These are phyloP conservation scores for Calyptommatus sinebrachiatus DNA, from an alignment of 2,113 vertebrate species.

Conservation along the genomic window DNA sequence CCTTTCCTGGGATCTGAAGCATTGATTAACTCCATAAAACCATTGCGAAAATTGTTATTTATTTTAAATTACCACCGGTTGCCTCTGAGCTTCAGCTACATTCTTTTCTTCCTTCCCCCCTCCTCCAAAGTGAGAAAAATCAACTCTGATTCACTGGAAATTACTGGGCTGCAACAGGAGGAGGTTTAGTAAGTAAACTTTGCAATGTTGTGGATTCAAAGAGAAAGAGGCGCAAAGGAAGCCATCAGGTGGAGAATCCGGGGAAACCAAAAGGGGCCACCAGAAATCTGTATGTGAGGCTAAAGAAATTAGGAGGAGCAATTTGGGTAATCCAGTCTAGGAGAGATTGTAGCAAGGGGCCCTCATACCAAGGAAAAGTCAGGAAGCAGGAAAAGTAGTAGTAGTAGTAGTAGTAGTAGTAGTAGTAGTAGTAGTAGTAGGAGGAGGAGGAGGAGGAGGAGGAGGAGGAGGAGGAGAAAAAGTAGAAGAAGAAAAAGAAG, in stretches of 20 bases:
- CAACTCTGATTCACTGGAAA: not conserved
- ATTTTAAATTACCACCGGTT: not conserved
- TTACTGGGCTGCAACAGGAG: rapidly evolving
- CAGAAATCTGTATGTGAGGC: too few species aligned
- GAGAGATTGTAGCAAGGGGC: not conserved
- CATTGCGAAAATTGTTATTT: not conserved
- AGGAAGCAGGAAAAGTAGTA: too few species aligned
- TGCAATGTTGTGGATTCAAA: not conserved
- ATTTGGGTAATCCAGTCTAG: not conserved
- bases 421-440: too few species aligned
- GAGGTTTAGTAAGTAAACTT: not conserved
- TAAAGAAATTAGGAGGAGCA: too few species aligned
- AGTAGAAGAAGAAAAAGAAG: too few species aligned
- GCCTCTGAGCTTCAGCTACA: rapidly evolving
- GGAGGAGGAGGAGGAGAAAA: too few species aligned
- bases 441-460: too few species aligned
- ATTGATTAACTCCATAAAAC: not conserved
- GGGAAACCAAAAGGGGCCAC: too few species aligned
- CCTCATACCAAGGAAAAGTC: too few species aligned
- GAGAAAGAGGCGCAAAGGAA: too few species aligned
- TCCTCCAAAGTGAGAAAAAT: not conserved
- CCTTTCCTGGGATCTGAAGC: not conserved
- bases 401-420: too few species aligned
- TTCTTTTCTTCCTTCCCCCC: not conserved
- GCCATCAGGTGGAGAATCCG: too few species aligned